Percentiles rank a stretch among this genome's conserved stretches.
Conservation (phyloP, 53 echinoderm and acorn worm genomes). For the Echinarachnius parma region DNA sequence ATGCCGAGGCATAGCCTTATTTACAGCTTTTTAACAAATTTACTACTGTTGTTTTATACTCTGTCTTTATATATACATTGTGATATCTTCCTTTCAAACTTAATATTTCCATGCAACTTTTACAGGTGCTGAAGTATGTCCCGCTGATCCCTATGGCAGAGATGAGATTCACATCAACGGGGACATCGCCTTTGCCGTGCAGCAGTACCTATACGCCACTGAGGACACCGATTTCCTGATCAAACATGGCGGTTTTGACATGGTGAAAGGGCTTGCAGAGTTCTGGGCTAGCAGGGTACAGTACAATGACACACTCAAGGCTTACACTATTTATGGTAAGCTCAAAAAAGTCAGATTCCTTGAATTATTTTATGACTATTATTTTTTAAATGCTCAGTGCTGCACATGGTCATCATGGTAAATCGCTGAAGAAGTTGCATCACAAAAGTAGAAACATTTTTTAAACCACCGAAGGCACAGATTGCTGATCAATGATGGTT, state of each 20-base stretch:
- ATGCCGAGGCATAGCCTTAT: too few species aligned
- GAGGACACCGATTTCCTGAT: conserved; percentile 63
- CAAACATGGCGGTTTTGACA: conserved; percentile 59
- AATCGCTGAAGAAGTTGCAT: too few species aligned
- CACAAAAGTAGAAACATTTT: too few species aligned
- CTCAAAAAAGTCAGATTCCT: too few species aligned
- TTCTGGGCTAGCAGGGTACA: conserved; percentile 65
- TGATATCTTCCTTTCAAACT: too few species aligned
- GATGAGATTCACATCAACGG: conserved; percentile 90
- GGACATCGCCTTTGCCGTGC: conserved; percentile 79
- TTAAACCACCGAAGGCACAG: conserved; percentile 56
- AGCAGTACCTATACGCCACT: conserved; percentile 76
- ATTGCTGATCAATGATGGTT: conserved; percentile 66
- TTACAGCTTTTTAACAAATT: too few species aligned
- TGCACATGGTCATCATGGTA: too few species aligned
- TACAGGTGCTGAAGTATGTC: conserved; percentile 73
- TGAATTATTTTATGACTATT: too few species aligned
- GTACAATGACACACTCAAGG: conserved; percentile 37
- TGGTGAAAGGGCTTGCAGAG: conserved; percentile 63
- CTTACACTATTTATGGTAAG: conserved; percentile 60
- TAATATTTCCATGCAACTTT: too few species aligned
- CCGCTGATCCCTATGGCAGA: conserved; percentile 40
- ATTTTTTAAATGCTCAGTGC: too few species aligned
- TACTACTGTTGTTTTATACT: too few species aligned
- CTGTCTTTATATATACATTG: too few species aligned